Base-by-base conservation (phyloP, 1,140 invertebrate species). In the Nilaparvata lugens region DNA sequence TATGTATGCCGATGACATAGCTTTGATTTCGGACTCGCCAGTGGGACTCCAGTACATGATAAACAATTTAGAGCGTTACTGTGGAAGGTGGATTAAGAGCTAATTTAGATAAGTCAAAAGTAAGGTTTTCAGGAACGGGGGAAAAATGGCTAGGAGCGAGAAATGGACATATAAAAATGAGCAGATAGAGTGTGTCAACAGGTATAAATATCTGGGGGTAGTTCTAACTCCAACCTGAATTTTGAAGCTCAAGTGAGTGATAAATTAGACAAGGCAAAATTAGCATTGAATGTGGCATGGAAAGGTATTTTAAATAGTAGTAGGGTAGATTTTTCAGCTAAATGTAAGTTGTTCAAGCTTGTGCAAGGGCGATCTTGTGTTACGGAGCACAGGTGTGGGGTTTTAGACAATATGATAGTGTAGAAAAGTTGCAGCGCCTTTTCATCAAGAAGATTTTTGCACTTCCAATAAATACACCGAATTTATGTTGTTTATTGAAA, bases 101-200 rank as follows among this genome's bases (percentile, higher is more conserved):
- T 0, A 68, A 68, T 25, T 31, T 57, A 1, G 64, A 63, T 13
- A 68, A 68, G 60, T 65, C 63, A 6, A 66, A 64, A 42, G 61
- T 66, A 53, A 19, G 14, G 60, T 64, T 25, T 68, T 66, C 42
- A 59, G 56, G 54, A 57, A 56, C n/a, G 61, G 64, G 0, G 61
- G 67, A 4, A 58, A 45, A 51, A 9, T 52, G 14, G 28, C 28
- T 13, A 38, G 40, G 28, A 9, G 23, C 19, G 54, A 61, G 19
- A 42, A 56, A n/a, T 61, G 42, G 21, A 23, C 4, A 9, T 58
- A 38, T 35, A 56, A 48, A 16, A 53, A n/a, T 57, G 42, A 19
- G n/a, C 24, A 16, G 51, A 52, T 51, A 42, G 48, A 16, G 43
- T 38, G 42, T 19, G 42, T 58, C 5, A 45, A 52, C 9, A 52